Conservation (phyloP, 1,140 invertebrate genomes). For the Wiebesia pumilae region DNA sequence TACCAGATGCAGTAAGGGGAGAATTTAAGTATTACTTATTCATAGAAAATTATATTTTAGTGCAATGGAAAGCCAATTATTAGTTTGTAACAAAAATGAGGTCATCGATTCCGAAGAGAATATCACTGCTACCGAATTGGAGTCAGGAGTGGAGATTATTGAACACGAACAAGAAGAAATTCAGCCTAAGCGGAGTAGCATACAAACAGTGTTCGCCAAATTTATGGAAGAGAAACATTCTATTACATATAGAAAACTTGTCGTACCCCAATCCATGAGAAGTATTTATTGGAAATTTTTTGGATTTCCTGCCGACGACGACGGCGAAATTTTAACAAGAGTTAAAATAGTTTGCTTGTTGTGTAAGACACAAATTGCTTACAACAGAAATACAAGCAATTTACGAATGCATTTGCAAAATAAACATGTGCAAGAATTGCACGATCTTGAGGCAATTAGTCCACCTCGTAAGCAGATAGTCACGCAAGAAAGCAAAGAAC, state of each 20-base stretch:
- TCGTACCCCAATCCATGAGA: slow-evolving; percentile 78
- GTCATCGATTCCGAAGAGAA: background rate
- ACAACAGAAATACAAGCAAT: slow-evolving; percentile 81
- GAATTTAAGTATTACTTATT: background rate
- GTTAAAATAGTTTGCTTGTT: slow-evolving; percentile 79
- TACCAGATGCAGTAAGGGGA: background rate
- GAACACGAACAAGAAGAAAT: slow-evolving; percentile 37
- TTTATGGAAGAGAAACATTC: slow-evolving; percentile 73
- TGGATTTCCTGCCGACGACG: slow-evolving; percentile 79
- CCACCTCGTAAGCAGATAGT: slow-evolving; percentile 64
- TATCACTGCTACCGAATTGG: background rate
- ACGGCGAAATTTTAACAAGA: slow-evolving; percentile 79
- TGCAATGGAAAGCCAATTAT: slow-evolving; percentile 23
- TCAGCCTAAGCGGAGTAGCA: slow-evolving; percentile 55
- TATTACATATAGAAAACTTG: slow-evolving; percentile 74
- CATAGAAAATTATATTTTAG: background rate
- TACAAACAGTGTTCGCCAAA: slow-evolving; percentile 69
- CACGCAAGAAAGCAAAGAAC: slow-evolving; percentile 69
- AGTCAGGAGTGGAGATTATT: slow-evolving; percentile 12
- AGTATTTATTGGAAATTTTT: slow-evolving; percentile 82
- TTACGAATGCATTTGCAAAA: slow-evolving; percentile 79
- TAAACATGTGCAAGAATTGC: slow-evolving; percentile 75
- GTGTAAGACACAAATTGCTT: slow-evolving; percentile 79
- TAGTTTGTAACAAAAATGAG: slow-evolving; percentile 9
- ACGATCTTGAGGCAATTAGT: slow-evolving; percentile 70